Conservation (phyloP, 2,797 vertebrate genomes). For the Typhlichthys eigenmanni region DNA sequence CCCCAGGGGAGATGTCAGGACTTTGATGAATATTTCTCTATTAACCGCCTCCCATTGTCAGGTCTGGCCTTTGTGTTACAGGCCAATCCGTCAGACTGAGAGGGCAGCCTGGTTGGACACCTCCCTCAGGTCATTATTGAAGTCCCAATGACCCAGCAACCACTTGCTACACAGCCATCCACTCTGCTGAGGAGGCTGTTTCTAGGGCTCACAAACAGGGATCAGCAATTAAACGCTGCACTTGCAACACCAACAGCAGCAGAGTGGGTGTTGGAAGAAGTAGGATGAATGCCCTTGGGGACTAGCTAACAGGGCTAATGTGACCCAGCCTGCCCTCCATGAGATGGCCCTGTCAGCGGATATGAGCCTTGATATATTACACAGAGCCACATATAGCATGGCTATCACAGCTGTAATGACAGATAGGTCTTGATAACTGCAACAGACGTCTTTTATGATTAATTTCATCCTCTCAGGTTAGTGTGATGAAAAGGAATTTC, state of each 20-base stretch:
- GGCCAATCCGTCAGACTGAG: slow-evolving; percentile 72
- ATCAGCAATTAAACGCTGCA: slow-evolving; percentile 75
- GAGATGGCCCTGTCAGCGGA: slow-evolving; percentile 65
- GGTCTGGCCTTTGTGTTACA: slow-evolving; percentile 76
- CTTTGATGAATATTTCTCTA: slow-evolving; percentile 82
- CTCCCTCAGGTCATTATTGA: slow-evolving; percentile 78
- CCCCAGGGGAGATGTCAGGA: slow-evolving; percentile 70
- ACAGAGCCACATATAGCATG: slow-evolving; percentile 51
- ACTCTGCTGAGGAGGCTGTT: slow-evolving; percentile 77
- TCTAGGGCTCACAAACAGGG: slow-evolving; percentile 67
- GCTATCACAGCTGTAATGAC: slow-evolving; percentile 47
- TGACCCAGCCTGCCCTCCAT: slow-evolving; percentile 59
- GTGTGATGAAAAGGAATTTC: slow-evolving; percentile 30
- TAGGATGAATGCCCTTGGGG: slow-evolving; percentile 52
- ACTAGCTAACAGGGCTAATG: slow-evolving; percentile 59
- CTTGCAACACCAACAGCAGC: slow-evolving; percentile 59
- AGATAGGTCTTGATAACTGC: slow-evolving; percentile 57
- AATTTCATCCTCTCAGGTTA: slow-evolving; percentile 36
- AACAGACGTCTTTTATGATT: slow-evolving; percentile 44
- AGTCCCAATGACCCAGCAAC: slow-evolving; percentile 70
- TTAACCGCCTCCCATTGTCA: slow-evolving; percentile 79
- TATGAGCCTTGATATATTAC: slow-evolving; percentile 71
- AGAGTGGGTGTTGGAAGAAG: slow-evolving; percentile 28
- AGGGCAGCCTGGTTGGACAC: slow-evolving; percentile 66
- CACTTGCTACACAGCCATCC: slow-evolving; percentile 42